Base-by-base conservation (phyloP, 2,888 invertebrate genomes). In the Auanema freiburgensis region DNA sequence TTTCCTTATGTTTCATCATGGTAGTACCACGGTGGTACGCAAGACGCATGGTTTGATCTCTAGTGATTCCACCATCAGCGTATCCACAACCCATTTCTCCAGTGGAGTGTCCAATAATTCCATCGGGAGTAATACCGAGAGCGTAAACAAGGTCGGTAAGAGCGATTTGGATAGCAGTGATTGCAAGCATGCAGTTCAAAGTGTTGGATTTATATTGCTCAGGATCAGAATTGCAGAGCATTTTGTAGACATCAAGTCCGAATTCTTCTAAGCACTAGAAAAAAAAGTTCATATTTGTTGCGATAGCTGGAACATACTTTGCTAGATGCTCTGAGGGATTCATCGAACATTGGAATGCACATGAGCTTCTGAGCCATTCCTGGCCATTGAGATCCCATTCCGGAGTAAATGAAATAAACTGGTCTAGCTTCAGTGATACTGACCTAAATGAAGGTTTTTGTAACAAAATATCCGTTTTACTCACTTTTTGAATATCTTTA, bases 381-480 rank as follows among this genome's bases (percentile, higher is more conserved):
- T 54, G 91, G 88, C 96, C 96, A 97, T 86, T 97, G 97, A 49
- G 92, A 91, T 14, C 97, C 97, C 97, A 98, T 97, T 65, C 98
- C 98, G 52, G 94, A 91, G 87, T 93, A 97, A 69, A 97, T 89
- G 85, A 89, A 97, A 92, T 95, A 97, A 60, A 96, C 86, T 0
- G 95, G 84, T 50, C 84, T 72, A 24, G 72, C 69, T 55, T 82
- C 82, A 23, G 80, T 82, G 67, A 82, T 79, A 44, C 79, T 66
- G 24, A 79, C 60, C 59, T 63, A n/a, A 23, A 40, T 16, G 4
- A 41, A 14, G 40, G n/a, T 12, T 12, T 42, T 23, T n/a, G 5
- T 41, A 3, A 23, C 2, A 23, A 50, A 51, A 58, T 46, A 24
- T 23, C 8, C 3, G 4, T 46, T 55, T 21, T 33, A n/a, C 8